Base-by-base conservation (phyloP, 2,113 vertebrate genomes). In the Empidonax alnorum region DNA sequence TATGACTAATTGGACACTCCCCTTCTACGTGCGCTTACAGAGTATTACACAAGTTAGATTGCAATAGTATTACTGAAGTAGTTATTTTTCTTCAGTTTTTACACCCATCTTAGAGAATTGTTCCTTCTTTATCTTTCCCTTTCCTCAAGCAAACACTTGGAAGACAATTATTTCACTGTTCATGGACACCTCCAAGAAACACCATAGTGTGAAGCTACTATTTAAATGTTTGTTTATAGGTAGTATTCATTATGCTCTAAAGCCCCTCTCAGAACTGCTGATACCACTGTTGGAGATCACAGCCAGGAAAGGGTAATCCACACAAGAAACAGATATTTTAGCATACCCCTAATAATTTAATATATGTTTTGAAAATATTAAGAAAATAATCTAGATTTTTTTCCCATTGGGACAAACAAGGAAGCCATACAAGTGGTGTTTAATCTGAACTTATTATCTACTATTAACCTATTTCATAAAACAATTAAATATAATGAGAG, bases 161-260 rank as follows among this genome's bases (percentile, higher is more conserved):
- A 72, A 71, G 30, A 30, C 10, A 62, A 31, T 41, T 79, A 66
- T 69, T 68, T 82, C 2, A 1, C 12, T 55, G 8, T 31, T 62
- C 6, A 4, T 55, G 17, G 58, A 25, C 14, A 74, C 25, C 10
- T 56, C 27, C 1, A 1, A 75, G 30, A 44, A 79, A 30, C 25
- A 46, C 9, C 9, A 20, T 3, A 30, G 25, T 0, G 0, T n/a
- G 27, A 87, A 74, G 13, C 41, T 78, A 14, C 0, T 3, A 11
- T 63, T 85, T 80, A 66, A 41, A 7, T 61, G 12, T 44, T 37
- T 75, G 19, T 77, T 50, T 42, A 25, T 10, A 42, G 15, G 7
- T 46, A 41, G 16, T 59, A 39, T 66, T 69, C 8, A 17, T 33
- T 20, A n/a, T 15, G 2, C 12, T 69, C 12, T 90, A 58, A 87